These are phyloP conservation scores for Salvelinus alpinus DNA, from an alignment of 2,113 vertebrate genomes.

Conservation along the genomic window DNA sequence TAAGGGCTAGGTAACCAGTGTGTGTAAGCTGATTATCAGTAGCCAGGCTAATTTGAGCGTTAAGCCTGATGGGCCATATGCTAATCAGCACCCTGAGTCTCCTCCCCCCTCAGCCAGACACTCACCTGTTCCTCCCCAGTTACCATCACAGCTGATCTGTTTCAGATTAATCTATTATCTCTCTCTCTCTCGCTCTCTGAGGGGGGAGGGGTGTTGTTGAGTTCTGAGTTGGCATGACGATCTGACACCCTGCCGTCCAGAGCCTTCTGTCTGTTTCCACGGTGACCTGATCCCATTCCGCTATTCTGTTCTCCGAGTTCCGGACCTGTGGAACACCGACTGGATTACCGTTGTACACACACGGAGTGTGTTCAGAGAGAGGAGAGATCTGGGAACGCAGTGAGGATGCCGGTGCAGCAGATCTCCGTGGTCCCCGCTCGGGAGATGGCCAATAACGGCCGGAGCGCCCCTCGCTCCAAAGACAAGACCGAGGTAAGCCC, in stretches of 20 bases:
- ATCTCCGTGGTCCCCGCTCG: conserved; percentile 87
- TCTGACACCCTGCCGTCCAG: conserved; percentile 55
- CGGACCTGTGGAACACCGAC: conserved; percentile 16
- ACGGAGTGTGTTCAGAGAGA: conserved; percentile 15
- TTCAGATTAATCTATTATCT: conserved; percentile 30
- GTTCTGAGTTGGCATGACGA: conserved; percentile 64
- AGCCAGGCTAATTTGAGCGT: conserved; percentile 65
- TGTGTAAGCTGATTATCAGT: conserved; percentile 67
- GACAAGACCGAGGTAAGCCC: conserved; percentile 88
- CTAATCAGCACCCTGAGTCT: conserved; percentile 37
- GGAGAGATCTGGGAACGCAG: conserved; percentile 35
- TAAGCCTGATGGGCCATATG: conserved; percentile 62
- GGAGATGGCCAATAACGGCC: conserved; percentile 79
- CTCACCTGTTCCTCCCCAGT: conserved; percentile 14
- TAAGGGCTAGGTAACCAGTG: conserved; percentile 1
- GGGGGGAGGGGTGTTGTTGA: conserved; percentile 28
- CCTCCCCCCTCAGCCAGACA: conserved; percentile 29
- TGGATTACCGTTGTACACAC: conserved; percentile 1
- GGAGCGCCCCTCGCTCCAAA: conserved; percentile 82
- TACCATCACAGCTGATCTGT: conserved; percentile 13
- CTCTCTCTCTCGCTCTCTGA: conserved; percentile 18
- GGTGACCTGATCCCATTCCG: conserved; percentile 58
- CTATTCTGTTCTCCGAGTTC: conserved; percentile 20
- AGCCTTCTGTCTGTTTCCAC: conserved; percentile 60
- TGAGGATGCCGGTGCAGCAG: conserved; percentile 89